Evolutionary conservation across 2,113 vertebrate genomes (phyloP).

Genomic region (Gymnocephalus cernua): DNA sequence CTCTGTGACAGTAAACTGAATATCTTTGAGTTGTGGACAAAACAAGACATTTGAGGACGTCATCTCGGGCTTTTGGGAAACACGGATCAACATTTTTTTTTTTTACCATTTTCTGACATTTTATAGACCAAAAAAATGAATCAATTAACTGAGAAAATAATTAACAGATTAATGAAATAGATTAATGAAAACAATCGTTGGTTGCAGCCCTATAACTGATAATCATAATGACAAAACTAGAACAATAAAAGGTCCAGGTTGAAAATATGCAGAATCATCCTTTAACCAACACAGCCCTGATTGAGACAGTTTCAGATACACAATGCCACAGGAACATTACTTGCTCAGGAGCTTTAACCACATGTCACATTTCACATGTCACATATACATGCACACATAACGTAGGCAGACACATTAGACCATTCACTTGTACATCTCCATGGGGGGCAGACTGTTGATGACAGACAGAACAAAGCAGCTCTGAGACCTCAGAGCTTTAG

Average conservation of each 20-base stretch:
- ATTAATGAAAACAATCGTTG: no score
- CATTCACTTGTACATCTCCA: slow-evolving; percentile 24
- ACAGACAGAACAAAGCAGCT: slow-evolving; percentile 55
- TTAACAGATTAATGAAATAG: no score
- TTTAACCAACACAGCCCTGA: no score
- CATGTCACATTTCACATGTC: not conserved
- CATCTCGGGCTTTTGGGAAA: no score
- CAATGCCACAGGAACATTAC: not conserved
- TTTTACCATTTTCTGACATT: no score
- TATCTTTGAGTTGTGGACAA: no score
- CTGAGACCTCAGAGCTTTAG: slow-evolving; percentile 34
- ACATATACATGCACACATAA: slow-evolving; percentile 9
- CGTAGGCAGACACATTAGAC: slow-evolving; percentile 2
- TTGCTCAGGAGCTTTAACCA: not conserved
- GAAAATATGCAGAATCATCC: not conserved
- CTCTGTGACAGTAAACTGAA: no score
- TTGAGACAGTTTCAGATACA: not conserved
- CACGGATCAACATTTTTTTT: no score
- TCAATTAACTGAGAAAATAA: no score
- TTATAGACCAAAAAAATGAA: no score
- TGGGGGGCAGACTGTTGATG: slow-evolving; percentile 46
- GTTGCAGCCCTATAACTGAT: not conserved
- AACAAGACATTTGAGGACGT: no score
- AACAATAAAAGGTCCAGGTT: not conserved
- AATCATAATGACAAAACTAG: not conserved